Base-by-base conservation (phyloP, 2,797 vertebrate genomes). In the Pipistrellus pipistrellus region DNA sequence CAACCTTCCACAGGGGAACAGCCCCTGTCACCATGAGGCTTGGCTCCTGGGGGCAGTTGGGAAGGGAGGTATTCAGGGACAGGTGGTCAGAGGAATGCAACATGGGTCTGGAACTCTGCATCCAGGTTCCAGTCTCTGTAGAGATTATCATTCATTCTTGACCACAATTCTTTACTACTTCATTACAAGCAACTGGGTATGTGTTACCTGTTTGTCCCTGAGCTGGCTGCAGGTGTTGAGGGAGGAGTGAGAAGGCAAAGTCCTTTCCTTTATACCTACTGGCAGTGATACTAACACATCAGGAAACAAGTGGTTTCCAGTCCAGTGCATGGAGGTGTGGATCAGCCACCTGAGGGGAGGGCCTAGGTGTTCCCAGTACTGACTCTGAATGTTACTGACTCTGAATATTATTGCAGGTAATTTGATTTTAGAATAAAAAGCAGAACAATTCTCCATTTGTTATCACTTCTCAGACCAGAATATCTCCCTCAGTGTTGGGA, bases 261-360 rank as follows among this genome's bases (percentile, higher is more conserved):
- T 48, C 14, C 51, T 68, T 27, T 55, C 71, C 46, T 53, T 85
- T 46, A 21, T 3, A 13, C 41, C 6, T n/a, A 30, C 3, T 1
- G 27, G 48, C 5, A 38, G 30, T 18, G 14, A 38, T 6, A 23
- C 23, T 6, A n/a, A 1, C 44, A 68, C 53, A 20, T 20, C 20
- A 44, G 35, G 71, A 82, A 83, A 32, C 3, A 86, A 0, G 3
- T 18, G 25, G 17, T 66, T 55, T 88, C 21, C 17, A 18, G 27
- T 27, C 46, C 6, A 38, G 1, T 6, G 15, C 4, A 78, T 46
- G 41, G 21, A 38, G 32, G 8, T 48, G 20, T 38, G 14, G 21
- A 11, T 10, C 0, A 8, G 13, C 25, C 30, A 10, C 21, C 7
- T n/a, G n/a, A 48, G 8, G 7, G 21, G 4, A 25, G 3, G 46